Evolutionary conservation across 1,140 invertebrate genomes (phyloP), one percentile per base, ranked within the genome.

Genomic region (Musca vetustissima): DNA sequence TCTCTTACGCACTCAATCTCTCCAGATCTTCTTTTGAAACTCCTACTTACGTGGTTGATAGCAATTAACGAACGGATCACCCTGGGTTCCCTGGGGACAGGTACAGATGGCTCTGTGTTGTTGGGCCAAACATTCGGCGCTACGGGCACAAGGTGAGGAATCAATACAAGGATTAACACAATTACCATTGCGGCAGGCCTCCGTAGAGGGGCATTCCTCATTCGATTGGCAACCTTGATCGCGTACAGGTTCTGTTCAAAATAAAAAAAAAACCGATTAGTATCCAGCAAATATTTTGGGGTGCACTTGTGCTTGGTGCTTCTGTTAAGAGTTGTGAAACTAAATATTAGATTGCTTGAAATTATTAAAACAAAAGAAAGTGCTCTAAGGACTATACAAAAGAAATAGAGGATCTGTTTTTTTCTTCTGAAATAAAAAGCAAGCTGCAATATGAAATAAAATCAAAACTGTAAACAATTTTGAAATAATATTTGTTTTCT

Each of bases 1-100:
- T 43, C 36, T 43, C 36, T 13, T 43, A n/a, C n/a, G n/a, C 36
- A 6, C 11, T 43, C 36, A 53, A 3, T 53, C 50, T 53, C 22
- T 17, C 22, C 17, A 4, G 3, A 3, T 28, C 28, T 28, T 28
- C 8, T 28, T 28, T 28, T 28, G 3, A 50, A 4, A 49, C 21
- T 64, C 7, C 1, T 4, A 64, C 79, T 78, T 79, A 80, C 78
- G 73, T 74, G 72, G 87, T 83, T 87, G 87, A 71, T 89, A 89
- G 76, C 94, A 97, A 71, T 90, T 91, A 52, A 91, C 85, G 73
- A 90, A 90, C 17, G 93, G 92, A 87, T 96, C 89, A 61, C 94
- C 95, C 52, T 89, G 84, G 19, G 91, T 87, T 36, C 90, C 90
- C 2, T 87, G 77, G 24, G 92, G 88, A 79, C 95, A 97, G 43